Conservation (phyloP, 2,797 vertebrate species). For the Sebastes trivittatus region DNA sequence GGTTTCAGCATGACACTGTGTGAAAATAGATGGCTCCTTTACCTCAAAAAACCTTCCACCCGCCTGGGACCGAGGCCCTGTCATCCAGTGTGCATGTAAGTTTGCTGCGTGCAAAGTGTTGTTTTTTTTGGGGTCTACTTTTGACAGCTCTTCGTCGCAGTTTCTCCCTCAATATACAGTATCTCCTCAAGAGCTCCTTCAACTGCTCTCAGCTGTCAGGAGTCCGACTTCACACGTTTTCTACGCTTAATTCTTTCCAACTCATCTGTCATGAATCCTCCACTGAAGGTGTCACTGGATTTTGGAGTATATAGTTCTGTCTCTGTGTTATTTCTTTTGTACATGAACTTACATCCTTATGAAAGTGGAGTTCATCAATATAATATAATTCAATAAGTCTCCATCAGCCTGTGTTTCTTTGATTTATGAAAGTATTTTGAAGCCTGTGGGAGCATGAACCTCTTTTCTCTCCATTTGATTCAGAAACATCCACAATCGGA, state of each 20-base stretch:
- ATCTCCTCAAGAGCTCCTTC: slow-evolving; percentile 2
- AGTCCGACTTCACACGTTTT: not conserved
- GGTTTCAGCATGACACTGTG: slow-evolving; percentile 78
- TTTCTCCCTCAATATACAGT: not conserved
- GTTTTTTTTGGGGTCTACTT: not conserved
- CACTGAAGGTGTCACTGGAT: not conserved
- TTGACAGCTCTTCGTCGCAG: slow-evolving; percentile 18
- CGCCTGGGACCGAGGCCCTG: slow-evolving; percentile 81
- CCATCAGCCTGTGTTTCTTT: not conserved
- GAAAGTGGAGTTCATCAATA: not conserved
- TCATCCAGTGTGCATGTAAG: slow-evolving; percentile 9
- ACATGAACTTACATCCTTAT: not conserved
- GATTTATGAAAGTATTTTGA: not conserved
- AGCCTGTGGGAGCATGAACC: too few relatives aligned
- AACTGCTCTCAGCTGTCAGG: slow-evolving; percentile 15
- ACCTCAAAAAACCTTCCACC: slow-evolving; percentile 79
- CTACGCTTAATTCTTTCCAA: slow-evolving; percentile 5
- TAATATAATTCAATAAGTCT: not conserved
- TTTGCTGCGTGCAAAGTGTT: slow-evolving; percentile 2
- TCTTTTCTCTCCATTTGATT: not conserved
- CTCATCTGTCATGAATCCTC: not conserved
- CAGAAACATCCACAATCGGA: not conserved
- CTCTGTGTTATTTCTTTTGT: not conserved
- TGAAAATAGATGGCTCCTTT: slow-evolving; percentile 71
- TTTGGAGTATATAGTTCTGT: not conserved